These are phyloP conservation scores for Dreissena polymorpha DNA, from an alignment of 1,140 invertebrate genomes.

Conservation along the genomic window DNA sequence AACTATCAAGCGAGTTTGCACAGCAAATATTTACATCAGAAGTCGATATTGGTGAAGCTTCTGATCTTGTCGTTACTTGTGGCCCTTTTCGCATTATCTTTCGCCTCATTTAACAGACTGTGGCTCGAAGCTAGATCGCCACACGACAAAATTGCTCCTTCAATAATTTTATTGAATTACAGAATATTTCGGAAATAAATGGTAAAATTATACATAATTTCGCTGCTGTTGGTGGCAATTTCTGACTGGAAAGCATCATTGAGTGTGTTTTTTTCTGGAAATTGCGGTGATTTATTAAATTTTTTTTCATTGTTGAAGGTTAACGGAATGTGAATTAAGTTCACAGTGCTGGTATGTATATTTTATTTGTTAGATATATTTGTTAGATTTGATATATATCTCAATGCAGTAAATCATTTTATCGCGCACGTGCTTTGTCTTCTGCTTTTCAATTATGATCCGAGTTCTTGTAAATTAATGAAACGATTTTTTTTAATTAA, in stretches of 20 bases:
- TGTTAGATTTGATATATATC: not conserved
- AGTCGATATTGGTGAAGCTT: conserved; percentile 23
- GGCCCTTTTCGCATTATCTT: conserved; percentile 9
- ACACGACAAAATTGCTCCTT: conserved; percentile 44
- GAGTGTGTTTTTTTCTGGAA: conserved; percentile 35
- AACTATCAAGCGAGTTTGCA: conserved; percentile 41
- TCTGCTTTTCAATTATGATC: too few species aligned
- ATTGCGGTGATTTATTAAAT: conserved; percentile 16
- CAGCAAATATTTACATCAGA: conserved; percentile 39
- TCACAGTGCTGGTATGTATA: not conserved
- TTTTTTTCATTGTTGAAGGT: not conserved
- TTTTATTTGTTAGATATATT: not conserved
- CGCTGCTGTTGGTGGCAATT: conserved; percentile 49
- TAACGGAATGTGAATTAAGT: not conserved
- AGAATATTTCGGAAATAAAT: conserved; percentile 50
- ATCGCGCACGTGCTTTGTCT: not conserved
- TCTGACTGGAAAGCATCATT: conserved; percentile 22
- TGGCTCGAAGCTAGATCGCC: not conserved
- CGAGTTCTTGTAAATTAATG: too few species aligned
- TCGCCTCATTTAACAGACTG: conserved; percentile 28
- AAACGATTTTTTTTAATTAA: too few species aligned
- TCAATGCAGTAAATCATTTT: not conserved
- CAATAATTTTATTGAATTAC: conserved; percentile 49
- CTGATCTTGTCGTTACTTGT: conserved; percentile 10
- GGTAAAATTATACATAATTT: conserved; percentile 56